These are phyloP conservation scores for Pandemis cinnamomeana DNA, from an alignment of 2,888 invertebrate species.

Conservation along the genomic window DNA sequence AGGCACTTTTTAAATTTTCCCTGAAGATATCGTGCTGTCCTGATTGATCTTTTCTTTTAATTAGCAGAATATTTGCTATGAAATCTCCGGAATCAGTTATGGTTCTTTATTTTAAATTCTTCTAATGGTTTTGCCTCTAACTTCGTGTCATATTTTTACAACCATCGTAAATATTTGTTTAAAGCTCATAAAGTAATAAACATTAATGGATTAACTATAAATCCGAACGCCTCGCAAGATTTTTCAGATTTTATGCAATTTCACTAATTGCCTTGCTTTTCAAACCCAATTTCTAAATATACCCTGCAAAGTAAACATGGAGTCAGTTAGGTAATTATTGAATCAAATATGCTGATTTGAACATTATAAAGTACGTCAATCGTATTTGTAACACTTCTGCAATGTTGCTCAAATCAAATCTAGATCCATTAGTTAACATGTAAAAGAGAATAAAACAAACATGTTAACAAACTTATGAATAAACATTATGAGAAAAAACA, in stretches of 20 bases:
- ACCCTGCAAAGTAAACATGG: background rate
- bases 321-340: background rate
- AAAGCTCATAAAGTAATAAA: background rate
- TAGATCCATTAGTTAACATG: constrained; percentile 33
- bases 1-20: no score
- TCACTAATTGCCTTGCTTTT: background rate
- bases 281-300: background rate
- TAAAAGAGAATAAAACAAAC: constrained; percentile 13
- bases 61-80: no score
- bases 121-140: no score
- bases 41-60: no score
- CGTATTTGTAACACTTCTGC: constrained; percentile 4
- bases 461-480: constrained; percentile 26
- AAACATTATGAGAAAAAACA: constrained; percentile 23
- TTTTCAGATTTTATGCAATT: background rate
- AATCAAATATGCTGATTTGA: background rate
- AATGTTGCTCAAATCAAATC: constrained; percentile 25
- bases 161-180: background rate
- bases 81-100: no score
- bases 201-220: background rate
- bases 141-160: background rate
- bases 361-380: background rate
- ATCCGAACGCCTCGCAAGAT: background rate
- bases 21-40: no score
- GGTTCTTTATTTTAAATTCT: no score